phyloP scores from a whole-genome alignment of 2,113 vertebrate genomes.

The Forbesichthys agassizii region DNA sequence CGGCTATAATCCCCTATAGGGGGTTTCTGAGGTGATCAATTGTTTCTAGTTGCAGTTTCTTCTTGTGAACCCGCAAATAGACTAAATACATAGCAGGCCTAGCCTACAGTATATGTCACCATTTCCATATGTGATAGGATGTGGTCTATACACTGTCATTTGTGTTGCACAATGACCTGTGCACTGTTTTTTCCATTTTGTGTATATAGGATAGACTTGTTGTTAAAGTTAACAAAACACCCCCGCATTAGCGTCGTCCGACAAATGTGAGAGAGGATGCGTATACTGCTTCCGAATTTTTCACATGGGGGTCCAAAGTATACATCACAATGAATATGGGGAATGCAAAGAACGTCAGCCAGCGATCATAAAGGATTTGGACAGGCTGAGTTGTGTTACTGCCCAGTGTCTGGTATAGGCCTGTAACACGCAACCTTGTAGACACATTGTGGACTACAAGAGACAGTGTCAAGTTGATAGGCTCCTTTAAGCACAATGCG shows the following conservation, averaged over 20 bases:
- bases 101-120: conserved; percentile 31
- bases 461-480: too few relatives aligned
- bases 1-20: too few relatives aligned
- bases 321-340: background rate
- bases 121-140: conserved; percentile 22
- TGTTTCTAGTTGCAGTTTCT: conserved; percentile 33
- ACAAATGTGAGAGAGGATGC: background rate
- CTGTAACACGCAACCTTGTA: too few relatives aligned
- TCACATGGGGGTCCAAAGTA: background rate
- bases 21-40: background rate
- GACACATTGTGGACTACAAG: too few relatives aligned
- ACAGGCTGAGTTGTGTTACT: too few relatives aligned
- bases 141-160: conserved; percentile 16
- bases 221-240: too few relatives aligned
- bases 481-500: too few relatives aligned
- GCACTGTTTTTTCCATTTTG: background rate
- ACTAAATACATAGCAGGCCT: background rate
- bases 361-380: background rate
- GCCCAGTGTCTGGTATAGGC: too few relatives aligned
- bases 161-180: conserved; percentile 18
- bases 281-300: background rate
- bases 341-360: background rate
- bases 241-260: too few relatives aligned
- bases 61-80: conserved; percentile 22
- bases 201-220: too few relatives aligned